Evolutionary conservation across 2,113 vertebrate genomes (phyloP).

Genomic region (Willisornis vidua): DNA sequence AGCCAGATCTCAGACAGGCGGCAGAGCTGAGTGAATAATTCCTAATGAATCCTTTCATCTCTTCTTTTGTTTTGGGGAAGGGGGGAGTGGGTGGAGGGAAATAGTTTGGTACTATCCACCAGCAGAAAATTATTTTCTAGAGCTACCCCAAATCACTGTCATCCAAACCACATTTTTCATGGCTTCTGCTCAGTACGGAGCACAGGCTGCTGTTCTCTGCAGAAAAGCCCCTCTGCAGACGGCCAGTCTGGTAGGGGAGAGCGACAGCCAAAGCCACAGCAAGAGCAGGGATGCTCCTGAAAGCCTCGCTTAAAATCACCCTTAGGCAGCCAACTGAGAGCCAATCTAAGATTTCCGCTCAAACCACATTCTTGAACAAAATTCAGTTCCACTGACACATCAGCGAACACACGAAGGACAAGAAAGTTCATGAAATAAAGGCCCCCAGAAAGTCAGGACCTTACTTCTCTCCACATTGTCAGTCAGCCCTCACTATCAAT

Average conservation of each 20-base stretch:
- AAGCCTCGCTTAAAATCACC: background rate
- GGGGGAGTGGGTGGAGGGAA: constrained; percentile 6
- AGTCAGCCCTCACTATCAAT: background rate
- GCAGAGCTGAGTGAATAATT: constrained; percentile 65
- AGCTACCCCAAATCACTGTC: background rate
- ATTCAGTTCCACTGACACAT: background rate
- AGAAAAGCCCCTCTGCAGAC: background rate
- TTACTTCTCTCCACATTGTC: background rate
- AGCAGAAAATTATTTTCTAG: constrained; percentile 40
- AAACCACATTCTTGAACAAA: background rate
- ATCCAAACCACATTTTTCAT: background rate
- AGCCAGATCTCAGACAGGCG: constrained; percentile 65
- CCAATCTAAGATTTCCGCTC: background rate
- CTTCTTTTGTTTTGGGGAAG: constrained; percentile 60
- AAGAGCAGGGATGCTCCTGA: background rate
- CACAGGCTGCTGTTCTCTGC: background rate
- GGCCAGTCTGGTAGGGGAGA: background rate
- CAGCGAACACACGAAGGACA: background rate
- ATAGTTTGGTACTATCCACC: constrained; percentile 43
- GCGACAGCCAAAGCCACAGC: background rate
- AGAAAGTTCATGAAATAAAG: background rate
- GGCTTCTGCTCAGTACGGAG: background rate
- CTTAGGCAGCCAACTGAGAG: background rate
- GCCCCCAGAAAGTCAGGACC: background rate
- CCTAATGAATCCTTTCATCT: constrained; percentile 71